These are phyloP conservation scores for Drosophila mimetica DNA, from an alignment of 2,888 invertebrate genomes.

Conservation along the genomic window DNA sequence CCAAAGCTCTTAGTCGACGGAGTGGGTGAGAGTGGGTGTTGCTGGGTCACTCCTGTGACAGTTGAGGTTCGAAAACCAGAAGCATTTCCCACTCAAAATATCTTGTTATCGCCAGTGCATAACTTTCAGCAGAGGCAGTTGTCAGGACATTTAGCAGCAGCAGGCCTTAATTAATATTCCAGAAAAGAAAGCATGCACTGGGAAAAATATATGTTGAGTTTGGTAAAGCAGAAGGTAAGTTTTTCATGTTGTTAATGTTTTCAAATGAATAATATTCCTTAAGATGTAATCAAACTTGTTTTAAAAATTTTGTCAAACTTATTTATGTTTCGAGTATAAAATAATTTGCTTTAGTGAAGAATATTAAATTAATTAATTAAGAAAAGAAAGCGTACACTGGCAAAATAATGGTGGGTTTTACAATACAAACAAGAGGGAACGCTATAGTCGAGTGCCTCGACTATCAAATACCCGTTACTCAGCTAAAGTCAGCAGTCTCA, in stretches of 20 bases:
- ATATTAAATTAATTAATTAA: no score
- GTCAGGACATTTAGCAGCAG: constrained; percentile 11
- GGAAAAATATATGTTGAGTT: background rate
- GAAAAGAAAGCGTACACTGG: background rate
- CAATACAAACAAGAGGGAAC: background rate
- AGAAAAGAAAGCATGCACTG: background rate
- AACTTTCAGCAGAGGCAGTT: constrained; percentile 9
- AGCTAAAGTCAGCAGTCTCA: no score
- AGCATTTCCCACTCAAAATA: constrained; percentile 14
- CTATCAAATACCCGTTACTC: no score
- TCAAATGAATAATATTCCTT: no score
- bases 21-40: constrained; percentile 14
- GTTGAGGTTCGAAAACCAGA: constrained; percentile 20
- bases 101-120: constrained; percentile 30
- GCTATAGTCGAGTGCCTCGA: no score
- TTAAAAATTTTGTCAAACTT: no score
- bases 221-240: no score
- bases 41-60: constrained; percentile 16
- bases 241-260: no score
- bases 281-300: no score
- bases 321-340: no score
- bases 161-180: constrained; percentile 19
- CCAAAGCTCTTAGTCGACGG: constrained; percentile 38
- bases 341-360: no score
- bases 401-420: no score